These are phyloP conservation scores for Lasioglossum oenotherae DNA, from an alignment of 2,888 invertebrate species.

Conservation along the genomic window DNA sequence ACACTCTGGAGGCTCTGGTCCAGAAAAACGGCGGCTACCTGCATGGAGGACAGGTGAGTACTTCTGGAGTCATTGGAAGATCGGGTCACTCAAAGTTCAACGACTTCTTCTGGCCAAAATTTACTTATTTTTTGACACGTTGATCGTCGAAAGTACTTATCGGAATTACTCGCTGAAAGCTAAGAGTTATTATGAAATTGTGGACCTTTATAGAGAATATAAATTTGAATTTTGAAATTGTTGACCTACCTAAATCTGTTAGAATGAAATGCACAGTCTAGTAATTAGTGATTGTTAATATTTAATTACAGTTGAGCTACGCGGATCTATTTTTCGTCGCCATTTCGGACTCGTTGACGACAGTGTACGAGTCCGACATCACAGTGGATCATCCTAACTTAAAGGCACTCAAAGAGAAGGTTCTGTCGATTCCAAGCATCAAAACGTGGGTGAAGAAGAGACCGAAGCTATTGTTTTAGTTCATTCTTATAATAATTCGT, in stretches of 20 bases:
- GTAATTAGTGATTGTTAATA: neutral
- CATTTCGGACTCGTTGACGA: slow-evolving; percentile 72
- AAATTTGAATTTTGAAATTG: no score
- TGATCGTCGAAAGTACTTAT: neutral
- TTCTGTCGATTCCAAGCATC: slow-evolving; percentile 71
- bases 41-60: slow-evolving; percentile 74
- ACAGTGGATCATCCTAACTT: slow-evolving; percentile 73
- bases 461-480: slow-evolving; percentile 70
- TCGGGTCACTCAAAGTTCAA: neutral
- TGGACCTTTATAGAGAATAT: neutral
- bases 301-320: slow-evolving; percentile 76
- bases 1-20: slow-evolving; percentile 74
- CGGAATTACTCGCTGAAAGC: neutral
- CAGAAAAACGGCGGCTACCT: slow-evolving; percentile 77
- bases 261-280: neutral
- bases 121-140: neutral
- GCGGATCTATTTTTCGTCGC: slow-evolving; percentile 79
- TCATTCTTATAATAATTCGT: neutral
- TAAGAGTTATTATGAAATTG: neutral
- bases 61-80: neutral
- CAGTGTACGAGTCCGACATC: slow-evolving; percentile 71
- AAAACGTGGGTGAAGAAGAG: slow-evolving; percentile 73
- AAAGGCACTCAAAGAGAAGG: slow-evolving; percentile 72
- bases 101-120: neutral
- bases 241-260: no score